Conservation (phyloP, 2,888 invertebrate genomes). For the Euproctis similis region DNA sequence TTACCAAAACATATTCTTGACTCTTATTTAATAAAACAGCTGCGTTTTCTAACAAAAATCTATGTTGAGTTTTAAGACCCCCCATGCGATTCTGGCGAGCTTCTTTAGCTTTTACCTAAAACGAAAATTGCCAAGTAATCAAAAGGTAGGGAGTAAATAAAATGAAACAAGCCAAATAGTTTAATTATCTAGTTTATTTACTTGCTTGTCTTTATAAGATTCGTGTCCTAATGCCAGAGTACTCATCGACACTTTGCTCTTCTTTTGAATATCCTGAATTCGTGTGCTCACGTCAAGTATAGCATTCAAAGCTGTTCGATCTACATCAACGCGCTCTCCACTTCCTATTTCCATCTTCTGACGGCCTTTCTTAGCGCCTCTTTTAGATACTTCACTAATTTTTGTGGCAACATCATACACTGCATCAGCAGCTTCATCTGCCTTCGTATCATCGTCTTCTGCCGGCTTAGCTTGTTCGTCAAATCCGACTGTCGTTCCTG, state of each 20-base stretch:
- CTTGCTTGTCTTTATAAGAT: constrained; percentile 70
- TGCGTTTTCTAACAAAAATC: constrained; percentile 81
- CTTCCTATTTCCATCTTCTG: constrained; percentile 13
- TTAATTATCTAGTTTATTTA: constrained; percentile 42
- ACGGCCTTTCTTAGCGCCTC: constrained; percentile 27
- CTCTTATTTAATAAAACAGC: constrained; percentile 73
- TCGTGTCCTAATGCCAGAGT: constrained; percentile 57
- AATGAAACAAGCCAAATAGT: constrained; percentile 32
- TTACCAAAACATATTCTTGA: constrained; percentile 74
- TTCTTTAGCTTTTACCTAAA: constrained; percentile 79
- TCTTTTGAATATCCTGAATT: constrained; percentile 52
- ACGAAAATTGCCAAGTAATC: constrained; percentile 20
- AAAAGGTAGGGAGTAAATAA: constrained; percentile 8
- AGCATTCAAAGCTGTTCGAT: constrained; percentile 56
- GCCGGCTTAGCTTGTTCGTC: constrained; percentile 6
- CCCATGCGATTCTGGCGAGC: constrained; percentile 67
- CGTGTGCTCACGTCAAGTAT: constrained; percentile 60
- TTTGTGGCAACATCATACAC: constrained; percentile 7
- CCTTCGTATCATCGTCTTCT: not conserved
- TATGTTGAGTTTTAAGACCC: constrained; percentile 68
- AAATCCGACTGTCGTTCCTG: constrained; percentile 11
- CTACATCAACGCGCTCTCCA: constrained; percentile 40
- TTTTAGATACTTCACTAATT: constrained; percentile 30
- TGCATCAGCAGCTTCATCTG: not conserved
- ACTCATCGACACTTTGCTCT: constrained; percentile 59